These are phyloP conservation scores for Tromatobia lineatoria DNA, from an alignment of 2,888 invertebrate genomes.

Conservation along the genomic window DNA sequence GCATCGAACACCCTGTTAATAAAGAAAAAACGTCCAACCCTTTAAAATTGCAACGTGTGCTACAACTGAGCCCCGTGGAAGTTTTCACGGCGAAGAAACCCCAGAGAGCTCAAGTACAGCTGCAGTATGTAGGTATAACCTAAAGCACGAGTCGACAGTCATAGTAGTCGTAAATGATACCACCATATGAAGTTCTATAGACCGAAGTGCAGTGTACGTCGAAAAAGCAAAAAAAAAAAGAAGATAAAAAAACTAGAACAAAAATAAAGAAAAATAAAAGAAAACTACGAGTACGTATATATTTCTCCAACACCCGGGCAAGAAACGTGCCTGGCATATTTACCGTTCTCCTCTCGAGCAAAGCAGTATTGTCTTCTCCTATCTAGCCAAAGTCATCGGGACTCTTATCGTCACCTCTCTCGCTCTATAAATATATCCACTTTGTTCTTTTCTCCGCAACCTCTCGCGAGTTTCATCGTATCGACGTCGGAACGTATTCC, in stretches of 20 bases:
- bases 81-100: conserved; percentile 45
- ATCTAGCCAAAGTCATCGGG: conserved; percentile 62
- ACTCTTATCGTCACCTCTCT: conserved; percentile 36
- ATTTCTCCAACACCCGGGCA: conserved; percentile 51
- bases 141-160: conserved; percentile 42
- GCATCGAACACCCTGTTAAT: conserved; percentile 57
- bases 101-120: not conserved
- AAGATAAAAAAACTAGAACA: conserved; percentile 1
- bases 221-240: conserved; percentile 19
- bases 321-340: conserved; percentile 68
- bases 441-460: conserved; percentile 26
- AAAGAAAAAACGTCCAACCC: conserved; percentile 34
- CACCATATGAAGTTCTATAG: conserved; percentile 19
- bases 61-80: conserved; percentile 47
- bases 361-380: conserved; percentile 23
- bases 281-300: conserved; percentile 23
- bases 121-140: not conserved
- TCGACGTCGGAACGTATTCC: conserved; percentile 57
- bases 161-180: conserved; percentile 35
- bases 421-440: not conserved
- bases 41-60: conserved; percentile 16
- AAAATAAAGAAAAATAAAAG: conserved; percentile 6
- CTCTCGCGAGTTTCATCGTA: conserved; percentile 40
- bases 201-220: conserved; percentile 20
- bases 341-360: conserved; percentile 37